Evolutionary conservation across 2,797 vertebrate species (phyloP), one percentile per base, ranked within the genome.

Genomic region (Allobates femoralis): DNA sequence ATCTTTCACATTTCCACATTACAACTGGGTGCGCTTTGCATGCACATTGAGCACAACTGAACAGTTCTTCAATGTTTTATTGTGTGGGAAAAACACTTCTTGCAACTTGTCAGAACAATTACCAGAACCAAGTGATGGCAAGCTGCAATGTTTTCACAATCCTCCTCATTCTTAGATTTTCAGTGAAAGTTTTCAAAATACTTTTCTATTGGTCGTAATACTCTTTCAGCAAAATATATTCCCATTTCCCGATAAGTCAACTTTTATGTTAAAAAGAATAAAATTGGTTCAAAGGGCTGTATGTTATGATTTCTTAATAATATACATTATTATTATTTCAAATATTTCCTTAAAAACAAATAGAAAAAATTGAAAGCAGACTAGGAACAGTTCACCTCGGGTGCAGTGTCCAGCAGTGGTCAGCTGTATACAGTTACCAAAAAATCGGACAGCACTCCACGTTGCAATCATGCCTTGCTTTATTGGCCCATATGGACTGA

Each of bases 21-120:
- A 74, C 71, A 50, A 74, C 23, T 1, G 69, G 37, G 19, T 46
- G 23, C 37, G 0, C 69, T 73, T 73, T 73, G 69, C 69, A 46
- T 74, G 71, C 71, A 74, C 41, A 74, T 74, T 74, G 67, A 41
- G 34, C 67, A 74, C 71, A 74, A 74, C 41, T 74, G 37, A 74
- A 74, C 23, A 46, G 23, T 74, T 50, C 41, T 50, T 74, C 46
- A 74, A 74, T 74, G 71, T 74, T 74, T 74, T 74, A 74, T 74
- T 16, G 37, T 74, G 41, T 74, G 37, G 71, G 71, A 74, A 74
- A 66, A 74, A 46, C 71, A 26, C 71, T 74, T 74, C 71, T 74
- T 11, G 21, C 71, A 74, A 41, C 37, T 74, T 74, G 71, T 74
- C 71, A 74, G 41, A 74, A 74, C 41, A 74, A 50, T 74, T 74